These are phyloP conservation scores for Notolepis coatsorum DNA, from an alignment of 2,797 vertebrate species.

Conservation along the genomic window DNA sequence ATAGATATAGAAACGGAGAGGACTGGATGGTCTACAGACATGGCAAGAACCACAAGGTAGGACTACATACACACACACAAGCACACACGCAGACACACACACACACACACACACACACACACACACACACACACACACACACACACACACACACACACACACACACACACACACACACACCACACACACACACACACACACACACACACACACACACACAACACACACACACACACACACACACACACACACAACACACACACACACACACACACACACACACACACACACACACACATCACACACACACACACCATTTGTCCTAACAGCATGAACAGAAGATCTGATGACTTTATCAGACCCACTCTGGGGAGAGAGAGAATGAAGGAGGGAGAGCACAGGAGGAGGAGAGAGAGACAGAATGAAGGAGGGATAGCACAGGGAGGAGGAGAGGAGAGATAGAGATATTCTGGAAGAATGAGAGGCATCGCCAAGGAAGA, in stretches of 20 bases:
- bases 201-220: neutral
- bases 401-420: neutral
- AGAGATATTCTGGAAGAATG: neutral
- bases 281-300: constrained; percentile 5
- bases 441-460: neutral
- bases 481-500: too few relatives aligned
- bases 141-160: neutral
- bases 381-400: neutral
- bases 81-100: neutral
- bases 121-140: neutral
- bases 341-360: constrained; percentile 63
- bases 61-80: constrained; percentile 6
- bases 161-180: neutral
- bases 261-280: constrained; percentile 4
- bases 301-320: constrained; percentile 35
- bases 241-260: constrained; percentile 6
- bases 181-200: neutral
- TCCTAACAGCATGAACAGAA: constrained; percentile 36
- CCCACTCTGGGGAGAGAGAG: constrained; percentile 2
- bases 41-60: constrained; percentile 98
- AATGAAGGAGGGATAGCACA: neutral
- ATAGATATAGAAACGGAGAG: too few relatives aligned
- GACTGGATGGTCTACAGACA: constrained; percentile 99
- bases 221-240: neutral
- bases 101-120: neutral